Base-by-base conservation (phyloP, 1,140 invertebrate genomes). In the Euglossa dilemma region DNA sequence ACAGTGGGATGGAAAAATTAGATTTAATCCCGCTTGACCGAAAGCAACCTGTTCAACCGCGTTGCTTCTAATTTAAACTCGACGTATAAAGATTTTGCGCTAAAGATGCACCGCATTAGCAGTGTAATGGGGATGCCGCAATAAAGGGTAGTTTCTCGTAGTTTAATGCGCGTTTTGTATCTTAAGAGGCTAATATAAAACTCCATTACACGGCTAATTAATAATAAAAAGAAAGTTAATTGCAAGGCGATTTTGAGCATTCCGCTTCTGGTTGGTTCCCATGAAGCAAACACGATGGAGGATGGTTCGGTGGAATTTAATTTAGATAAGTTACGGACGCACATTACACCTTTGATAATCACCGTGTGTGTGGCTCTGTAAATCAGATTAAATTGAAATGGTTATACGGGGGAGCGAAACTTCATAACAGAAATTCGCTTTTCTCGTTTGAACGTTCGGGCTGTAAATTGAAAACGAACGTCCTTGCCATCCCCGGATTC, bases 321-420 rank as follows among this genome's bases (percentile, higher is more conserved):
- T 83, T 70, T 70, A 57, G 66, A 79, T 43, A 52, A 79, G 73
- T 79, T 66, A 80, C 50, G 59, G 54, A 43, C 57, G 76, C 45
- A 18, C 52, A 8, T 79, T 80, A 64, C 82, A 72, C 61, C 82
- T 64, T 84, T 72, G 57, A 80, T 84, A 80, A 84, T 84, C 50
- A 66, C 50, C 28, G 47, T 47, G 52, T 52, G 36, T 25, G 47
- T 23, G 9, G 11, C 25, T 12, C 61, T 20, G 73, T n/a, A 54
- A 78, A 83, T 83, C 75, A 54, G 56, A 78, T 70, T 75, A 75
- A 75, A 54, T 76, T 64, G 43, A 56, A 75, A 76, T 74, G 36
- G 63, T 18, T 28, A 66, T 63, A 45, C n/a, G 43, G 28, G 36
- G 43, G 1, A 61, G 12, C 28, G 80, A 18, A 66, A 75, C 63